Evolutionary conservation across 2,113 vertebrate species (phyloP).

Genomic region (Butastur rufipennis): DNA sequence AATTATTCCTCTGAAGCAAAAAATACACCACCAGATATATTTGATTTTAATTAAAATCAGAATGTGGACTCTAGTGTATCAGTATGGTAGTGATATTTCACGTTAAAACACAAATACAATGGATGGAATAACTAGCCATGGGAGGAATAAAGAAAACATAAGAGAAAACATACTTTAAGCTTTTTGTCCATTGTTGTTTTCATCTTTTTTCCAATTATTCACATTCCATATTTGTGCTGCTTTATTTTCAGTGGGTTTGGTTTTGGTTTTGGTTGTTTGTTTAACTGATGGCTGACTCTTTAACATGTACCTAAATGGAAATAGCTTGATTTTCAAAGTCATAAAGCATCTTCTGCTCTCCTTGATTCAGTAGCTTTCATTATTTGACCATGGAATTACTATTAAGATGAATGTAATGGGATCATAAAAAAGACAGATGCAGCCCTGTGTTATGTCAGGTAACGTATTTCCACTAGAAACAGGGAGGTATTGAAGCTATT

Average conservation of each 20-base stretch:
- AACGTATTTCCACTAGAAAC: neutral
- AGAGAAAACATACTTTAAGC: neutral
- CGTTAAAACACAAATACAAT: neutral
- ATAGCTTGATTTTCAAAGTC: neutral
- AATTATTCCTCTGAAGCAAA: slow-evolving; percentile 3
- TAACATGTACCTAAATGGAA: neutral
- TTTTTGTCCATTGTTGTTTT: neutral
- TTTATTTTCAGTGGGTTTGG: neutral
- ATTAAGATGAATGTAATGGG: neutral
- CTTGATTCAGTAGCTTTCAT: slow-evolving; percentile 26
- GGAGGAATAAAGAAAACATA: neutral
- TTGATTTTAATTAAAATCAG: slow-evolving; percentile 8
- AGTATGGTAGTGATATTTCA: neutral
- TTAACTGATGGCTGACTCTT: neutral
- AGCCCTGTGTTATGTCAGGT: neutral
- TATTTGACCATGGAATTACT: neutral
- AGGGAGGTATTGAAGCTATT: neutral
- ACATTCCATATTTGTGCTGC: neutral
- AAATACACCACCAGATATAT: neutral
- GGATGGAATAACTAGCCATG: neutral
- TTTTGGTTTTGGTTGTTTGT: neutral
- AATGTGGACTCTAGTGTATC: neutral
- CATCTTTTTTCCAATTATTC: neutral
- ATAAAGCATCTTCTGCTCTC: neutral
- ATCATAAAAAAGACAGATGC: neutral